These are phyloP conservation scores for Syrphus vitripennis DNA, from an alignment of 2,888 invertebrate genomes.

Conservation along the genomic window DNA sequence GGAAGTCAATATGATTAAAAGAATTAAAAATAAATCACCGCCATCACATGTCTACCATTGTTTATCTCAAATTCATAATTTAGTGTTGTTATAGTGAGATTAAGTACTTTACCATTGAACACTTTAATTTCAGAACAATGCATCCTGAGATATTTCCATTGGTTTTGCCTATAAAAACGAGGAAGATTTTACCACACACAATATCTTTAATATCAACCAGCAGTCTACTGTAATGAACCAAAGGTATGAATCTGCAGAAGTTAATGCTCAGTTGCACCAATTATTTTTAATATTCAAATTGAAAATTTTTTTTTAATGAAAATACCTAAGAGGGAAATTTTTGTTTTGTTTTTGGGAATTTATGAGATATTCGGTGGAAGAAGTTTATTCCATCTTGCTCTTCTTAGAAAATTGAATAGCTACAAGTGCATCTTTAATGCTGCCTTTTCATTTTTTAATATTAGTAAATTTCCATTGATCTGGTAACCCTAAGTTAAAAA, in stretches of 20 bases:
- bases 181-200: neutral
- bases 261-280: neutral
- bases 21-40: slow-evolving; percentile 26
- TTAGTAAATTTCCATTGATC: too few relatives aligned
- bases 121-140: slow-evolving; percentile 13
- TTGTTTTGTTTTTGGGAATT: too few relatives aligned
- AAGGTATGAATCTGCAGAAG: neutral
- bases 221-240: neutral
- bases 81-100: neutral
- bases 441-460: too few relatives aligned
- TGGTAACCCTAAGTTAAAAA: too few relatives aligned
- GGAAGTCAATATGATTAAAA: slow-evolving; percentile 2
- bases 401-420: too few relatives aligned
- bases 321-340: too few relatives aligned
- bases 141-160: neutral
- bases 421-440: too few relatives aligned
- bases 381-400: too few relatives aligned
- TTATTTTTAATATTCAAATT: neutral
- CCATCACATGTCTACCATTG: neutral
- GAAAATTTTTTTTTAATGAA: too few relatives aligned
- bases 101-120: neutral
- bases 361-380: too few relatives aligned
- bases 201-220: slow-evolving; percentile 3
- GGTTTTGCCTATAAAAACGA: neutral
- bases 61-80: slow-evolving; percentile 42